phyloP scores from a whole-genome alignment of 53 echinoderm and acorn worm species.

The Paelopatides confundens region DNA sequence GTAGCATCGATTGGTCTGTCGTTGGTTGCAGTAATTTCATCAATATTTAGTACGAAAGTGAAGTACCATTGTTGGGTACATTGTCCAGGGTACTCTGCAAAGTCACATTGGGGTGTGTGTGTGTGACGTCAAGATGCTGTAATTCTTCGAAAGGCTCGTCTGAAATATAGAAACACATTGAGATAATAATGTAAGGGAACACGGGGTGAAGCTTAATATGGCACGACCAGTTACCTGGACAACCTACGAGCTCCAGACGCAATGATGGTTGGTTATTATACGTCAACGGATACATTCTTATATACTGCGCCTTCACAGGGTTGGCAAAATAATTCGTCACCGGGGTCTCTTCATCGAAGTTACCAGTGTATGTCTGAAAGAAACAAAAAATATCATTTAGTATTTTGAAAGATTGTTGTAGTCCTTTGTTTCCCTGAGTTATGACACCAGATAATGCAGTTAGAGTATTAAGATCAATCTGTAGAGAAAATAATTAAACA shows the following conservation, averaged over 20 bases:
- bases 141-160: background rate
- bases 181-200: too few species aligned
- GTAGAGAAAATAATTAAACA: too few species aligned
- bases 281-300: conserved; percentile 56
- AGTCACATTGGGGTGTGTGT: conserved; percentile 78
- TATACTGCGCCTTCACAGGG: conserved; percentile 25
- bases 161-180: too few species aligned
- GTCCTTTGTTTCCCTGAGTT: background rate
- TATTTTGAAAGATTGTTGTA: background rate
- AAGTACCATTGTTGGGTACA: conserved; percentile 84
- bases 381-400: too few species aligned
- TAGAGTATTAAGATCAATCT: too few species aligned
- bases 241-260: conserved; percentile 69
- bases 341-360: conserved; percentile 65
- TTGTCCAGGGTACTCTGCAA: conserved; percentile 54
- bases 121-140: background rate
- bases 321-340: conserved; percentile 66
- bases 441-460: too few species aligned
- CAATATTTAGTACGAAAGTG: conserved; percentile 67
- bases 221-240: conserved; percentile 66
- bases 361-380: conserved; percentile 60
- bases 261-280: conserved; percentile 34
- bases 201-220: too few species aligned
- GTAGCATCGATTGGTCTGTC: conserved; percentile 80
- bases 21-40: conserved; percentile 36